Conservation (phyloP, 1,140 invertebrate genomes). For the Drosophila setifemur region DNA sequence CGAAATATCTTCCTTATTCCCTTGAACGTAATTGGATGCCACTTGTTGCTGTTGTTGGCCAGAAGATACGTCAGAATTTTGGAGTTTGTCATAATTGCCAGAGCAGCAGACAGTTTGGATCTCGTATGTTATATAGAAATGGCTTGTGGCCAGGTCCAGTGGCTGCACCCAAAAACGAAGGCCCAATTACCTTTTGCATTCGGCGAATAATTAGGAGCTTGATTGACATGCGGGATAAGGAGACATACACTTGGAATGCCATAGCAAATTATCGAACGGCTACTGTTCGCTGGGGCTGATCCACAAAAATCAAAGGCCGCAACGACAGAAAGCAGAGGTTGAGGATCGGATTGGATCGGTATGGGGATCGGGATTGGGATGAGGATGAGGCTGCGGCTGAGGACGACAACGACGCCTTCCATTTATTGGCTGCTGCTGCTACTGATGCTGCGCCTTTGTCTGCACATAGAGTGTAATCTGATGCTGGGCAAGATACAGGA, state of each 20-base stretch:
- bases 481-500: conserved; percentile 71
- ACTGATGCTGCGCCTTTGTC: conserved; percentile 55
- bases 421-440: conserved; percentile 57
- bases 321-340: conserved; percentile 24
- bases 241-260: conserved; percentile 82
- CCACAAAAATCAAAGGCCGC: conserved; percentile 76
- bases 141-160: conserved; percentile 26
- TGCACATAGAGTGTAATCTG: conserved; percentile 80
- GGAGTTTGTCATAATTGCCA: conserved; percentile 71
- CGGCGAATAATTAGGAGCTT: conserved; percentile 82
- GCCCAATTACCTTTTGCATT: conserved; percentile 81
- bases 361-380: neutral
- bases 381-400: conserved; percentile 7
- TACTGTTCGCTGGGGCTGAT: conserved; percentile 73
- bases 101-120: conserved; percentile 22
- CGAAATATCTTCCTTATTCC: neutral
- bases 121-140: conserved; percentile 59
- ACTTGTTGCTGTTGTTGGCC: too few relatives aligned
- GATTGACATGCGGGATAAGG: conserved; percentile 82
- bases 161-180: conserved; percentile 33
- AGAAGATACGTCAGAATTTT: conserved; percentile 12
- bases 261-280: conserved; percentile 82
- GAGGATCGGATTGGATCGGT: neutral
- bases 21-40: conserved; percentile 60
- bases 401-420: conserved; percentile 69